Evolutionary conservation across 2,113 vertebrate genomes (phyloP).

Genomic region (Chaetops frenatus): DNA sequence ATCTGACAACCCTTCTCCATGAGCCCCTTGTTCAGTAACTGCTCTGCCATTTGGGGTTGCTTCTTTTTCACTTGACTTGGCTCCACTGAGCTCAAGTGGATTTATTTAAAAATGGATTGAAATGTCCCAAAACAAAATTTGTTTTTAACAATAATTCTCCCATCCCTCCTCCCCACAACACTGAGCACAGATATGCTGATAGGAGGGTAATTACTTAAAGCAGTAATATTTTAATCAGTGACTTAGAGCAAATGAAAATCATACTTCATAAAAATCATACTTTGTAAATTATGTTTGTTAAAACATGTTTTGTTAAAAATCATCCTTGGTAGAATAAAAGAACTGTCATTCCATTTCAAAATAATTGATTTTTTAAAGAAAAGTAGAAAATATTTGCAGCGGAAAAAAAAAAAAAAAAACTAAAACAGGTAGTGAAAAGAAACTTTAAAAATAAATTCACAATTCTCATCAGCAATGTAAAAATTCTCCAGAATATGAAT

Average conservation of each 20-base stretch:
- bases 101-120: neutral
- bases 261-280: neutral
- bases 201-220: neutral
- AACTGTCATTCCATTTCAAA: conserved; percentile 10
- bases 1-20: neutral
- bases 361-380: neutral
- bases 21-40: neutral
- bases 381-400: conserved; percentile 6
- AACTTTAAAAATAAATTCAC: conserved; percentile 47
- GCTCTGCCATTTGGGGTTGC: conserved; percentile 38
- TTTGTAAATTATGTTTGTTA: neutral
- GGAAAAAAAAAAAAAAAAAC: neutral
- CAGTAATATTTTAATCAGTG: neutral
- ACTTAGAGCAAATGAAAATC: conserved; percentile 5
- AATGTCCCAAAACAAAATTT: neutral
- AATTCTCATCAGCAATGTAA: conserved; percentile 26
- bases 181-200: neutral
- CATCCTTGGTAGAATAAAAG: conserved; percentile 11
- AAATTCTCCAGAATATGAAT: conserved; percentile 4
- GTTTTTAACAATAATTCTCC: neutral
- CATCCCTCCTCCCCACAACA: neutral
- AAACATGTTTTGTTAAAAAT: neutral
- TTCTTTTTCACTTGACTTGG: conserved; percentile 42
- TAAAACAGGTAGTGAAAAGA: neutral
- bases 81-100: neutral